phyloP scores from a whole-genome alignment of 1,140 invertebrate species.

The Neocloeon triangulifer region DNA sequence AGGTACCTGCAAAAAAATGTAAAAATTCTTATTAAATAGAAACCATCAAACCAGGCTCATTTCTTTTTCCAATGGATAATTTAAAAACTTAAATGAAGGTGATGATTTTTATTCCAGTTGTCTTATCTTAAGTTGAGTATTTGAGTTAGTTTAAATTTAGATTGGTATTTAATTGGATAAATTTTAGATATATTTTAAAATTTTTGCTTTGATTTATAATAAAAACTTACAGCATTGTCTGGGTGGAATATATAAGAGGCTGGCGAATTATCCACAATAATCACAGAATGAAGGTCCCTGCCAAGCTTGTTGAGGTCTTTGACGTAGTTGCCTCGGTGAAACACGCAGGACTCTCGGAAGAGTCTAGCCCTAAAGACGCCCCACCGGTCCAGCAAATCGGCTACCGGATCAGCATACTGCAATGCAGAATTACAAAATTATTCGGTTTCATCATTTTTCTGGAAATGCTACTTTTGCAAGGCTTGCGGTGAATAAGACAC shows the following conservation, averaged over 20 bases:
- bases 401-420: conserved; percentile 97
- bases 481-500: conserved; percentile 97
- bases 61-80: conserved; percentile 2
- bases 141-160: too few species aligned
- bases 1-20: conserved; percentile 71
- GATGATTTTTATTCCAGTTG: too few species aligned
- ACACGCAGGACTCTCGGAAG: conserved; percentile 99
- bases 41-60: too few species aligned
- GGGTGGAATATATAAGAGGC: conserved; percentile 99
- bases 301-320: conserved; percentile 97
- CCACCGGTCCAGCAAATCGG: conserved; percentile 94
- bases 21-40: too few species aligned
- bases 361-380: conserved; percentile 87
- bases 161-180: too few species aligned
- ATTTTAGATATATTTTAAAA: too few species aligned
- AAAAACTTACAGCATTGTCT: conserved; percentile 88
- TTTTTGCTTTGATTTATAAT: too few species aligned
- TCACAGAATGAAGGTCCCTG: conserved; percentile 83
- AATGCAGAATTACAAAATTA: conserved; percentile 8
- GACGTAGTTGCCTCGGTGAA: conserved; percentile 98
- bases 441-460: conserved; percentile 3
- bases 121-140: too few species aligned
- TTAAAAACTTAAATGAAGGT: too few species aligned
- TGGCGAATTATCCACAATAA: conserved; percentile 99
- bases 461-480: conserved; percentile 62